Evolutionary conservation across 2,113 vertebrate genomes (phyloP).

Genomic region (Telmatochromis brachygnathus): DNA sequence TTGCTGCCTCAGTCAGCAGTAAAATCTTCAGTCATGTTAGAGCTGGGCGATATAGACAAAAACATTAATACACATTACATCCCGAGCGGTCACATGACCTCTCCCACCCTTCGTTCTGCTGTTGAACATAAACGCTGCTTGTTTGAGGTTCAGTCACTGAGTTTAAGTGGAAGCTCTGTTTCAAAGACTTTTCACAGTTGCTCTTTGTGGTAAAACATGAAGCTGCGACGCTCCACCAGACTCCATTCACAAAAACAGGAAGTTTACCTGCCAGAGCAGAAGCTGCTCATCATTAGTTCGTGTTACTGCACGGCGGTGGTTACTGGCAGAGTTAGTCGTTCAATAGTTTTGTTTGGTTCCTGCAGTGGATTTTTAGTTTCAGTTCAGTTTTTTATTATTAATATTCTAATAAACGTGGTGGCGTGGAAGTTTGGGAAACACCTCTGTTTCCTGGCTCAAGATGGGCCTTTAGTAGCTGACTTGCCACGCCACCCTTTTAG

Average conservation of each 20-base stretch:
- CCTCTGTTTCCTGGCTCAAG: background rate
- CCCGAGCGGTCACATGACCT: rapidly evolving
- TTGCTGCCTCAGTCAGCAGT: background rate
- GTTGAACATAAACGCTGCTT: background rate
- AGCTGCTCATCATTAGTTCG: background rate
- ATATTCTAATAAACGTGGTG: background rate
- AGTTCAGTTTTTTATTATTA: background rate
- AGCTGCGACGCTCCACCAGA: background rate
- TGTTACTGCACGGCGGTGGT: background rate
- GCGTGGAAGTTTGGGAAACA: background rate
- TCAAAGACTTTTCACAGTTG: background rate
- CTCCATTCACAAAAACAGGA: background rate
- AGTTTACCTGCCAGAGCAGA: background rate
- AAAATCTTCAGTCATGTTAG: background rate
- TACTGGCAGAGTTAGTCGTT: background rate
- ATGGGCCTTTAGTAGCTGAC: background rate
- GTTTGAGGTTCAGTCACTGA: background rate
- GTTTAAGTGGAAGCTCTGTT: background rate
- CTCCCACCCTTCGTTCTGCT: rapidly evolving
- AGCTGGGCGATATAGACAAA: background rate
- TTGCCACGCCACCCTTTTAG: background rate
- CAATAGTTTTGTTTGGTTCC: rapidly evolving
- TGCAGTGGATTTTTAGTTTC: background rate
- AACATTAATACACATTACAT: background rate
- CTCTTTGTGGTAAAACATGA: background rate